Conservation (phyloP, 1,140 invertebrate species). For the Drepana arcuata region DNA sequence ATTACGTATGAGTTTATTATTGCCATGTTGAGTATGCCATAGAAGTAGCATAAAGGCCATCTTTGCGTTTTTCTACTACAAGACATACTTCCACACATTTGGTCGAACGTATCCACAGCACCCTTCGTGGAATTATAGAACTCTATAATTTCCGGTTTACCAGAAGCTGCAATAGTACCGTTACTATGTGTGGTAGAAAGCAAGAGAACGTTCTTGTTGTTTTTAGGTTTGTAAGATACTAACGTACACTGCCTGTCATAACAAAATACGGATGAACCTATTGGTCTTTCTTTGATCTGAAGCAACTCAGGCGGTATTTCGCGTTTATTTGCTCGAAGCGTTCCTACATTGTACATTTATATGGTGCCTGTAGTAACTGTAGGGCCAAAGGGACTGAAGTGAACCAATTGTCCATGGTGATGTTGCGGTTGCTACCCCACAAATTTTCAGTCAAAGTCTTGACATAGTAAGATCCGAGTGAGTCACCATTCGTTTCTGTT, state of each 20-base stretch:
- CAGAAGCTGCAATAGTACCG: background rate
- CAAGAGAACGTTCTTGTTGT: constrained; percentile 3
- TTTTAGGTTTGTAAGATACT: constrained; percentile 7
- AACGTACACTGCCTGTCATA: constrained; percentile 6
- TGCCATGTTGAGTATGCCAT: constrained; percentile 6
- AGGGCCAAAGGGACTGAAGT: constrained; percentile 4
- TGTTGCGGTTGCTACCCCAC: constrained; percentile 7
- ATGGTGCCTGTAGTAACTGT: constrained; percentile 1
- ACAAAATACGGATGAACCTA: constrained; percentile 3
- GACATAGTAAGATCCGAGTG: constrained; percentile 6
- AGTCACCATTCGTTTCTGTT: constrained; percentile 4
- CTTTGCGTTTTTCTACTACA: constrained; percentile 26
- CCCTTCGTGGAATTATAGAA: constrained; percentile 62
- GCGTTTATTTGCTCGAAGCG: constrained; percentile 1
- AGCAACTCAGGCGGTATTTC: constrained; percentile 1
- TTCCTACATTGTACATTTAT: constrained; percentile 3
- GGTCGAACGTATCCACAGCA: constrained; percentile 58
- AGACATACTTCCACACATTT: constrained; percentile 38
- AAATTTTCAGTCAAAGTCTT: constrained; percentile 5
- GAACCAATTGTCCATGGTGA: constrained; percentile 13
- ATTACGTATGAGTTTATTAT: constrained; percentile 5
- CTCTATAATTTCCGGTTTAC: constrained; percentile 9
- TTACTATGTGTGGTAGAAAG: background rate
- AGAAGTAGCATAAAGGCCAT: constrained; percentile 33
- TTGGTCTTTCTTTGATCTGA: constrained; percentile 1